Conservation (phyloP, 2,797 vertebrate species). For the Leptoclinus maculatus region DNA sequence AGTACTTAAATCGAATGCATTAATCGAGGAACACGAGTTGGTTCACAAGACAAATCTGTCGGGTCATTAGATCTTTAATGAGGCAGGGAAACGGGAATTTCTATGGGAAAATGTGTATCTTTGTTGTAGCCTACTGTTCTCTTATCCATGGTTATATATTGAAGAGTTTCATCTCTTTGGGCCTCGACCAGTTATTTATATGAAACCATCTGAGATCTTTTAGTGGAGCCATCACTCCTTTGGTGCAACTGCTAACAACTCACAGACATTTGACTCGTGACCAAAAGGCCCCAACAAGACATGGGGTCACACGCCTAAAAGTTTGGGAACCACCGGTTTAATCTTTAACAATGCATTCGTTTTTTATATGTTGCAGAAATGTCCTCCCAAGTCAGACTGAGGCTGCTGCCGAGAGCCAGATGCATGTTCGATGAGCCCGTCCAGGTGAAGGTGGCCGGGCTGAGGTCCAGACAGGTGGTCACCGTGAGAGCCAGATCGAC, state of each 20-base stretch:
- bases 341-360: neutral
- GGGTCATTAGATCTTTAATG: too few species aligned
- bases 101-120: too few species aligned
- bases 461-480: slow-evolving; percentile 78
- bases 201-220: neutral
- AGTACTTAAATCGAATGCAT: too few species aligned
- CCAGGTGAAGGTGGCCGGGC: slow-evolving; percentile 75
- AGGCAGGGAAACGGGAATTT: too few species aligned
- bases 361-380: neutral
- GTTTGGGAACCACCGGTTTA: neutral
- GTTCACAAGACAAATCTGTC: too few species aligned
- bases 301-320: neutral
- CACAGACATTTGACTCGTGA: neutral
- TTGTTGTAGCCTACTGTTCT: too few species aligned
- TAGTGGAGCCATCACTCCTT: neutral
- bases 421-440: slow-evolving; percentile 76
- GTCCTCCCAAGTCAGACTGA: slow-evolving; percentile 49
- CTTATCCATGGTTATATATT: too few species aligned
- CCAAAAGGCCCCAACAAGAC: neutral
- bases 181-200: too few species aligned
- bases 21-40: too few species aligned
- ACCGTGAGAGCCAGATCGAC: slow-evolving; percentile 73
- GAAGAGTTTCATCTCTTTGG: too few species aligned
- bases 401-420: slow-evolving; percentile 55
- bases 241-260: too few species aligned